Evolutionary conservation across 2,888 invertebrate genomes (phyloP), one percentile per base, ranked within the genome.

Genomic region (Drosophila aldrichi): DNA sequence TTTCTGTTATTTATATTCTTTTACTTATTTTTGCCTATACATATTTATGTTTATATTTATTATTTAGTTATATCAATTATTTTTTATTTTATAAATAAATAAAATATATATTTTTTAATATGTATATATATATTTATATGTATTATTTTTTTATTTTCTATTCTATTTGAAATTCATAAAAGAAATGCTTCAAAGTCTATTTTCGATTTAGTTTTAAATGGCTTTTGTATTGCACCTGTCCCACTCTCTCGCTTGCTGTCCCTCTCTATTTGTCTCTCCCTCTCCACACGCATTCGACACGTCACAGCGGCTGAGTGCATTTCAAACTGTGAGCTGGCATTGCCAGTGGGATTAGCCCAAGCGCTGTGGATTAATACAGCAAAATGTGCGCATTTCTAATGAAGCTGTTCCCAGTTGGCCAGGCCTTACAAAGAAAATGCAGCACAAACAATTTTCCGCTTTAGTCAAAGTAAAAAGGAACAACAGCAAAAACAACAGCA

Each of bases 331-430:
- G 71, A 18, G 63, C 68, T 29, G 66, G 46, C 22, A 57, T 36
- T 65, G 58, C 20, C 55, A 59, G n/a, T 57, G 76, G 77, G 74
- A 82, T 82, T 76, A 80, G 68, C 63, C 61, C 49, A 72, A 67
- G 67, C 73, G 68, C 80, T 61, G 29, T 55, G 81, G 81, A 80
- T 77, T 79, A 77, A 80, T 77, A 59, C 60, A 18, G 51, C 29
- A 32, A 79, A 80, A 70, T 38, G 43, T 79, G 77, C 51, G 86
- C 86, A 85, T 85, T 85, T 85, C 84, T 85, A 86, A 89, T 86
- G 89, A 90, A 86, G 81, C 76, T 72, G 89, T 83, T 79, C 67
- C 74, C 52, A 61, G 71, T 70, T 74, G 74, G 25, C 52, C 25
- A 20, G 14, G 22, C 58, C 61, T 65, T 63, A 66, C 70, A 79